These are phyloP conservation scores for Rhinichthys osculus DNA, from an alignment of 2,797 vertebrate species.

Conservation along the genomic window DNA sequence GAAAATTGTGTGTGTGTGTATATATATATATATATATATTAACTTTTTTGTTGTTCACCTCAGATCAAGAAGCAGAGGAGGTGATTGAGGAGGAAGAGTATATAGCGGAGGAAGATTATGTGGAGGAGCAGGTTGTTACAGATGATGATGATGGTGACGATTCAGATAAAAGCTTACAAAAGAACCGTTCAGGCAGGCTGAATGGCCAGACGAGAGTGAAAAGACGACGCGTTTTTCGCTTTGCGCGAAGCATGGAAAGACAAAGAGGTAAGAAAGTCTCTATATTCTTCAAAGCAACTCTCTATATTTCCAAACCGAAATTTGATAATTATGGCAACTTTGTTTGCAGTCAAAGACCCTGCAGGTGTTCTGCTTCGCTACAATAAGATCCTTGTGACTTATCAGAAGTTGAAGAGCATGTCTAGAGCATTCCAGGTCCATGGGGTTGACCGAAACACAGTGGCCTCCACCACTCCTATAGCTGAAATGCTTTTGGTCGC, in stretches of 20 bases:
- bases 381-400: slow-evolving; percentile 90
- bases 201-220: slow-evolving; percentile 73
- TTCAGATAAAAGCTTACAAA: slow-evolving; percentile 66
- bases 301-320: background rate
- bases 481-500: slow-evolving; percentile 90
- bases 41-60: too few species aligned
- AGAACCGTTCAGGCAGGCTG: slow-evolving; percentile 62
- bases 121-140: slow-evolving; percentile 74
- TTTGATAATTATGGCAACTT: background rate
- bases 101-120: slow-evolving; percentile 78
- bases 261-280: slow-evolving; percentile 74
- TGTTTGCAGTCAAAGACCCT: slow-evolving; percentile 84
- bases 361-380: slow-evolving; percentile 90
- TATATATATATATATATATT: too few species aligned
- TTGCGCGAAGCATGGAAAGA: slow-evolving; percentile 77
- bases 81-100: slow-evolving; percentile 76
- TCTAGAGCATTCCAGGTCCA: slow-evolving; percentile 90
- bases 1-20: too few species aligned
- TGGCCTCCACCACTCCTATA: slow-evolving; percentile 90
- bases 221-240: slow-evolving; percentile 81
- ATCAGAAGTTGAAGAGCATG: slow-evolving; percentile 92
- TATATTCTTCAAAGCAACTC: background rate
- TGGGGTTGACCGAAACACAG: slow-evolving; percentile 89
- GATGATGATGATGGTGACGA: slow-evolving; percentile 69
- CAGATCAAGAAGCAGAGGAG: slow-evolving; percentile 76